Percentiles rank a stretch among this genome's conserved stretches.
Evolutionary conservation across 2,888 invertebrate genomes (phyloP).

Genomic region (Leptinotarsa peninsularis): DNA sequence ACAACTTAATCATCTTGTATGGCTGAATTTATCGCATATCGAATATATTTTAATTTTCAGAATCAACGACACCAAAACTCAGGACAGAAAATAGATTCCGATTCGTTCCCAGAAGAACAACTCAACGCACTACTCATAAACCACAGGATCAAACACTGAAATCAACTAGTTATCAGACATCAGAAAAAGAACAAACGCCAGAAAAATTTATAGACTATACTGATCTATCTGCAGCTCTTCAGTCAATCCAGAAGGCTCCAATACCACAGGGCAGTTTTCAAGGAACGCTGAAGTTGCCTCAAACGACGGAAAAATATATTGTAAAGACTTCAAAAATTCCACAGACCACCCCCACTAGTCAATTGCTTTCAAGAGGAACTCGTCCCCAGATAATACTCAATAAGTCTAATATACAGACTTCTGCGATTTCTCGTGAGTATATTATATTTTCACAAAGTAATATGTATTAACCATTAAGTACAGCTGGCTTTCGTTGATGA

Average conservation of each 20-base stretch:
- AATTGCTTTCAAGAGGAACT: neutral
- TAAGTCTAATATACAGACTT: neutral
- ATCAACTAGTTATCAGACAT: constrained; percentile 41
- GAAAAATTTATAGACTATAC: constrained; percentile 52
- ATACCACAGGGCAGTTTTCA: constrained; percentile 18
- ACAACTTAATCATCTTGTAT: too few relatives aligned
- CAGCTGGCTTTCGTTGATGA: too few relatives aligned
- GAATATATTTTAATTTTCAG: neutral
- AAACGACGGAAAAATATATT: neutral
- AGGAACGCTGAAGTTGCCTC: neutral
- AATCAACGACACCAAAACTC: constrained; percentile 30
- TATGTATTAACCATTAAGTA: too few relatives aligned
- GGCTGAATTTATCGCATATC: too few relatives aligned
- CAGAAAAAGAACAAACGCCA: constrained; percentile 47
- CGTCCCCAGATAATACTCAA: constrained; percentile 8
- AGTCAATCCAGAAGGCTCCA: constrained; percentile 58
- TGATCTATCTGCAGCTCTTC: constrained; percentile 57
- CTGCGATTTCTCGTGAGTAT: constrained; percentile 1
- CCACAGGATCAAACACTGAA: constrained; percentile 19
- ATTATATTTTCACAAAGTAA: too few relatives aligned
- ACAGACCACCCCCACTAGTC: neutral
- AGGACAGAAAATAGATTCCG: constrained; percentile 47
- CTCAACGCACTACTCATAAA: constrained; percentile 45
- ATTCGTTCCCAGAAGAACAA: constrained; percentile 53
- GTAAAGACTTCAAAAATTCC: neutral